phyloP scores from a whole-genome alignment of 2,113 vertebrate species.

The Austrofundulus limnaeus region DNA sequence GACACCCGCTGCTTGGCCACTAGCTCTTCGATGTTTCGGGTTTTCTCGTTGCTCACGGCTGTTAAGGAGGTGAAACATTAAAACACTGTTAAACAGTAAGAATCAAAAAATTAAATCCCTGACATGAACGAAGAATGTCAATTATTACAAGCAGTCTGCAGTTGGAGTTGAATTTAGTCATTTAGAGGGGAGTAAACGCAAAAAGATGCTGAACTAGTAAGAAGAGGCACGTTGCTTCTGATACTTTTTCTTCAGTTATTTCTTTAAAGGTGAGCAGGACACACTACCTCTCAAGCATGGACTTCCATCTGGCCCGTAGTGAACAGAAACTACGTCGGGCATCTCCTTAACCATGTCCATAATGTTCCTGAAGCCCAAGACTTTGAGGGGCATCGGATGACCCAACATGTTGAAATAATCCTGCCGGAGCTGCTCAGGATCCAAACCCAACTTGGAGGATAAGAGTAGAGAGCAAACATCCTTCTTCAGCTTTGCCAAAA shows the following conservation, averaged over 20 bases:
- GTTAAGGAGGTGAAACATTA: background rate
- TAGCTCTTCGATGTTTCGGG: conserved; percentile 81
- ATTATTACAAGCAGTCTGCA: background rate
- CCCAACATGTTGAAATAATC: conserved; percentile 86
- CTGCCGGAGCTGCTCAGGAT: conserved; percentile 76
- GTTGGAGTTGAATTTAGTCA: background rate
- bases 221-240: too few species aligned
- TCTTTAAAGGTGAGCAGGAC: too few species aligned
- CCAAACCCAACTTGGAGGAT: conserved; percentile 83
- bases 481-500: conserved; percentile 82
- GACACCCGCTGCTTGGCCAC: conserved; percentile 82
- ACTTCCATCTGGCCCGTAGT: conserved; percentile 60
- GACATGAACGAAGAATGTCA: background rate
- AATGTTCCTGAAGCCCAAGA: conserved; percentile 82
- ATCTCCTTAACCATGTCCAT: conserved; percentile 87
- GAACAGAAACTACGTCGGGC: conserved; percentile 84
- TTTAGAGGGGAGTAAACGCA: background rate
- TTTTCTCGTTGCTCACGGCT: conserved; percentile 86
- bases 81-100: background rate
- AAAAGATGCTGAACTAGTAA: too few species aligned
- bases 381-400: conserved; percentile 79
- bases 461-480: conserved; percentile 87
- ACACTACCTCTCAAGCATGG: conserved; percentile 80
- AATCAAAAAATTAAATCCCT: background rate
- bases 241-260: too few species aligned